These are phyloP conservation scores for Oryzias sinensis DNA, from an alignment of 2,797 vertebrate species.

Conservation along the genomic window DNA sequence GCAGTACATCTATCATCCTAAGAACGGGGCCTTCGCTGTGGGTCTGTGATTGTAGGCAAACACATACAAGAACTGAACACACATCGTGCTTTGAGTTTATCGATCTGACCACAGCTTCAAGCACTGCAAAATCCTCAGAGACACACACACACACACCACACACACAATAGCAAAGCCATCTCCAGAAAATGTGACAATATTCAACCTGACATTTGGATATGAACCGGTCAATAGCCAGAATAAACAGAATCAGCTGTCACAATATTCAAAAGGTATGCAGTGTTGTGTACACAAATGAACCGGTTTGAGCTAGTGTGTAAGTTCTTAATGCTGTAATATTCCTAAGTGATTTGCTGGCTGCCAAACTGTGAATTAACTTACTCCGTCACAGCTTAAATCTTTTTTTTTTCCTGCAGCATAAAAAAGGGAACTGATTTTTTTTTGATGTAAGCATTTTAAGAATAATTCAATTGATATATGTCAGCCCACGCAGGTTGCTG, in stretches of 20 bases:
- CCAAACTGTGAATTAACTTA: conserved; percentile 3
- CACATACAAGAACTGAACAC: conserved; percentile 10
- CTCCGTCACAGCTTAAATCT: not conserved
- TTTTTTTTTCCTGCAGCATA: conserved; percentile 2
- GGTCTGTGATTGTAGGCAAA: not conserved
- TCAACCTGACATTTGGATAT: conserved; percentile 69
- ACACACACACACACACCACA: conserved; percentile 14
- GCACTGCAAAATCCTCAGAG: conserved; percentile 32
- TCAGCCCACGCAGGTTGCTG: too few relatives aligned
- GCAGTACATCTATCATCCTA: conserved; percentile 57
- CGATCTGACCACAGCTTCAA: conserved; percentile 43
- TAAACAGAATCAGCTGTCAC: conserved; percentile 59
- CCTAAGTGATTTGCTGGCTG: conserved; percentile 29
- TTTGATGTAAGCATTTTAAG: too few relatives aligned
- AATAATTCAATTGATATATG: too few relatives aligned
- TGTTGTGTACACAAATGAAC: conserved; percentile 15
- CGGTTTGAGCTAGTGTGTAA: not conserved
- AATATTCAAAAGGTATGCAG: conserved; percentile 41
- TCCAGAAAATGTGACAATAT: conserved; percentile 54
- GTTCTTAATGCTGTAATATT: conserved; percentile 14
- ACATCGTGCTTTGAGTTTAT: conserved; percentile 57
- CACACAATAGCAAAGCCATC: conserved; percentile 19
- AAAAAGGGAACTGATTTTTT: not conserved
- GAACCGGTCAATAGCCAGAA: conserved; percentile 63
- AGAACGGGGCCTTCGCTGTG: conserved; percentile 9